Evolutionary conservation across 1,140 invertebrate genomes (phyloP), one percentile per base, ranked within the genome.

Genomic region (Caenorhabditis latens): DNA sequence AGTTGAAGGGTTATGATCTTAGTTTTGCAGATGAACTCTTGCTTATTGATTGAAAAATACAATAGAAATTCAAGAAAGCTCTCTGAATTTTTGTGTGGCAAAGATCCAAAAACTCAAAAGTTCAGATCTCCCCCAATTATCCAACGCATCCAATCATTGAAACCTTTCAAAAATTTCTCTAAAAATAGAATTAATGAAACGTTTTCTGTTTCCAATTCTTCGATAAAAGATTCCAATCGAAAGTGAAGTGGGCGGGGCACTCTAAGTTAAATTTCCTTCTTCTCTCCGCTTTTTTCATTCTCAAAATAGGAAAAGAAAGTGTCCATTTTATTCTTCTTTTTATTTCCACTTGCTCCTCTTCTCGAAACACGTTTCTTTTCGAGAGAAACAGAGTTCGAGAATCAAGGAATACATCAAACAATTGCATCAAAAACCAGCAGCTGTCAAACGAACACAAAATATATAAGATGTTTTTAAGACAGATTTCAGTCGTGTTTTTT

Each of bases 241-340:
- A 75, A 75, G 9, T 14, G 43, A 75, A 46, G 24, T 46, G 40
- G 24, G 16, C 9, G 16, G 19, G 19, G 43, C 67, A 48, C 43
- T 75, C 24, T 75, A 67, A 67, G 63, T 48, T 75, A 75, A 75
- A 75, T 75, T 75, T 75, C 67, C 67, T 75, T 19, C 8, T 9
- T 14, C n/a, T 46, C n/a, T 32, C 24, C 63, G 11, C 67, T 58
- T 58, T 58, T 53, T 53, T 53, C 50, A 53, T 53, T 40, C 63
- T 67, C 24, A 2, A 75, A 48, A 48, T 46, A 48, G 67, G n/a
- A 48, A 48, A 48, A 48, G 24, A 48, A 46, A 75, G 13, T 5
- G 8, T 19, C 24, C 24, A 11, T 75, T 75, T 46, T 75, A 19
- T 48, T 75, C 42, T 46, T 75, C 19, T 7, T 46, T 75, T 75